phyloP scores from a whole-genome alignment of 1,140 invertebrate genomes.

The Chironomus striatipennis region DNA sequence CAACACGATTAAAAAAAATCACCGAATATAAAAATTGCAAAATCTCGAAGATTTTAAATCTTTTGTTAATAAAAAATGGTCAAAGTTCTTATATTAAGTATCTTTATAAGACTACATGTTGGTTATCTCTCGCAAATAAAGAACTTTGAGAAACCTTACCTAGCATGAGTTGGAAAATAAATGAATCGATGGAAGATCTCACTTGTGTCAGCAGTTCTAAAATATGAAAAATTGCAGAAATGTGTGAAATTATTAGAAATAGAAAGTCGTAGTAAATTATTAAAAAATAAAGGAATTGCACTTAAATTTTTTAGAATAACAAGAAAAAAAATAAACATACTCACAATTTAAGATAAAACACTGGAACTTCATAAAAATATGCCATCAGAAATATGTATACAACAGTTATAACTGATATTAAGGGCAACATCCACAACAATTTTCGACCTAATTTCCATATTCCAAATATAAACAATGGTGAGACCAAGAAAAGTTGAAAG shows the following conservation, averaged over 20 bases:
- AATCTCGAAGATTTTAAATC: no score
- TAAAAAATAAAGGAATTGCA: no score
- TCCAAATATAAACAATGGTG: constrained; percentile 41
- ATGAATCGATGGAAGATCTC: neutral
- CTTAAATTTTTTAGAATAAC: no score
- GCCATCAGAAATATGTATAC: neutral
- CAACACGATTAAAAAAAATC: no score
- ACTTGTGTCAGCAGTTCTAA: neutral
- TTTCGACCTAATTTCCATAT: neutral
- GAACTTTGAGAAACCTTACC: no score
- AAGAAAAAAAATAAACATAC: no score
- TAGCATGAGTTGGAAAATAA: constrained; percentile 12
- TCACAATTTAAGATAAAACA: neutral
- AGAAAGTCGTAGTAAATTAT: neutral
- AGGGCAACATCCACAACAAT: neutral
- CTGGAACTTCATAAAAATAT: neutral
- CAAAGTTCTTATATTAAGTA: no score
- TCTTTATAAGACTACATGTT: no score
- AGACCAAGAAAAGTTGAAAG: constrained; percentile 45
- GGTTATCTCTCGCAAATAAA: no score
- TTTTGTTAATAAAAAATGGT: no score
- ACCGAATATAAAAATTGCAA: no score
- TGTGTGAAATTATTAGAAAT: neutral
- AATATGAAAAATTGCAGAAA: neutral
- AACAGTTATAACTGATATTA: neutral